Evolutionary conservation across 1,140 invertebrate genomes (phyloP), one percentile per base, ranked within the genome.

Genomic region (Calephelis virginiensis): DNA sequence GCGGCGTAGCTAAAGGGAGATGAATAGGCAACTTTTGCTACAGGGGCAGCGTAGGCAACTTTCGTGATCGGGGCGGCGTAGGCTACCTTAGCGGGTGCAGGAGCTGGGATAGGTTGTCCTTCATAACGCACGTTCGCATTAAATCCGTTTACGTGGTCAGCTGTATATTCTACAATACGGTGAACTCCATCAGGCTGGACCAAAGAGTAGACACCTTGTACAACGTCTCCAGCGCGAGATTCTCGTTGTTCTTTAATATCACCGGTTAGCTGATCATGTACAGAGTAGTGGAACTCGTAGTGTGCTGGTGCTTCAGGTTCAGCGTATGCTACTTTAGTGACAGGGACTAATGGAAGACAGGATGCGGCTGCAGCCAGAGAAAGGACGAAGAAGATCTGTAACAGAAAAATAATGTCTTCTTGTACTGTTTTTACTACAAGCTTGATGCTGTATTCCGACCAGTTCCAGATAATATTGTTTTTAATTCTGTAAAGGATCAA

Each of bases 281-380:
- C 93, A 65, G 93, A 93, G 77, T 95, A 95, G 12, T 92, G 88
- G 78, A 94, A 95, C 64, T 93, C 93, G 90, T 95, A 95, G 72
- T 94, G 93, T 8, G 94, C 93, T 11, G 93, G 92, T 56, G 92
- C 90, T 71, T 92, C 91, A 14, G 84, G 80, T 71, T 91, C 92
- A 8, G 79, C 81, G 73, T 88, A 85, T 0, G 73, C 80, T 46
- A 83, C 59, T 65, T 85, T 82, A 28, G 72, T 74, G 14, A 83
- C 68, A 0, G 83, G 82, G 6, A 78, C 81, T 61, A 85, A 53
- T 17, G 79, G 81, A 10, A 81, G 37, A 48, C 82, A 81, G n/a
- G 76, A 79, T 8, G 83, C 82, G 8, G 76, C 80, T 4, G 77
- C 82, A 40, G 80, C 84, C 67, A 85, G 70, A 45, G 76, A 76